phyloP scores from a whole-genome alignment of 2,888 invertebrate genomes.

The Fragum whitleyi region DNA sequence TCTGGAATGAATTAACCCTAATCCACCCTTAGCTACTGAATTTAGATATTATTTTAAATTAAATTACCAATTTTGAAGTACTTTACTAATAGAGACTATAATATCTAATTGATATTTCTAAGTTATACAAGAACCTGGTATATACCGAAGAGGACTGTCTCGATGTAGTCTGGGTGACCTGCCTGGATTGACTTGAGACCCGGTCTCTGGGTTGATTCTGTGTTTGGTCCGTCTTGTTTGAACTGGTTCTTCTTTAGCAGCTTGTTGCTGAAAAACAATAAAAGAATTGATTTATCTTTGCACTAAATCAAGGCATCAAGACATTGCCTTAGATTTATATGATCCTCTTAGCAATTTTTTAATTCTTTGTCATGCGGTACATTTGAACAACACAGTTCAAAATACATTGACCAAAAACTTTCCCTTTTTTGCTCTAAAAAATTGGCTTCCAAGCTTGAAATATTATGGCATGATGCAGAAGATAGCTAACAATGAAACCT shows the following conservation, averaged over 20 bases:
- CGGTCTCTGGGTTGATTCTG: not conserved
- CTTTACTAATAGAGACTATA: no score
- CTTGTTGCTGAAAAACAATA: not conserved
- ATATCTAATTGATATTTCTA: no score
- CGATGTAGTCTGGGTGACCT: not conserved
- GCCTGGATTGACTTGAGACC: not conserved
- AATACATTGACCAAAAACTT: not conserved
- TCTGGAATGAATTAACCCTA: no score
- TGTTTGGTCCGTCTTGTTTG: not conserved
- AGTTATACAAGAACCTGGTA: conserved; percentile 11
- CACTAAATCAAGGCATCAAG: not conserved
- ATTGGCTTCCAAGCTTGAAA: no score
- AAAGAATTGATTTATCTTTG: not conserved
- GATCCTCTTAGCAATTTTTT: not conserved
- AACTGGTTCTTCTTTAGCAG: conserved; percentile 4
- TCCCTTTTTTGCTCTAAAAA: no score
- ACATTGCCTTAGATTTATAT: not conserved
- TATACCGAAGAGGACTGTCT: conserved; percentile 4
- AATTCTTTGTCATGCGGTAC: no score
- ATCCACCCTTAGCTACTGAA: no score
- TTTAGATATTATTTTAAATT: no score
- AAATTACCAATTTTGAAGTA: no score
- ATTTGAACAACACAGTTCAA: not conserved
- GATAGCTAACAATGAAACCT: no score
- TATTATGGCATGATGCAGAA: no score